Base-by-base conservation (phyloP, 53 echinoderm and acorn worm species). In the Holothuria leucospilota region DNA sequence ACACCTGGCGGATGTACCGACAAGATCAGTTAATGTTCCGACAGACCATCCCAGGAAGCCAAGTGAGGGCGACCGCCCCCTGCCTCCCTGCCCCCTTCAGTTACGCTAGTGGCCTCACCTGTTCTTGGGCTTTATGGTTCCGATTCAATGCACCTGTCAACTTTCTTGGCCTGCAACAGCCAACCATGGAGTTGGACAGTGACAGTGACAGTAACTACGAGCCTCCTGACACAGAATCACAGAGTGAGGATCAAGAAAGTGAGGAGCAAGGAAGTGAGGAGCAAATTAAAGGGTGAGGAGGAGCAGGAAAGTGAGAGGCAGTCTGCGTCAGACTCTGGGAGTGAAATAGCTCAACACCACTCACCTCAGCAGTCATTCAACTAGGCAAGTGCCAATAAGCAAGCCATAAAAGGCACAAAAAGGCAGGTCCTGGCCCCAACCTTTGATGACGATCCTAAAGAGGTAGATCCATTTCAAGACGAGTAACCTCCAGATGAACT, bases 371-470 rank as follows among this genome's bases (percentile, higher is more conserved):
- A 56, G 56, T 56, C 56, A 7, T 15, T 12, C 20, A 34, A 27
- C 28, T 12, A 67, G 68, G 13, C 68, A 34, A 14, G 25, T 23
- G 13, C 34, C 34, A 28, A 21, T 10, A 3, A 66, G 7, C 14
- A 10, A n/a, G 11, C 67, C 7, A 12, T 2, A 13, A 28, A 4
- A 29, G 28, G 68, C 15, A 27, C 0, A 5, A 34, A 21, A 34
- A 67, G 25, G 34, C 68, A 34, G 28, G 28, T 29, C 14, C 27
- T 51, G 20, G 16, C 29, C 5, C 66, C 79, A 13, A 63, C 52
- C 28, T 87, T 68, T 13, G 79, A 87, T 51, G 21, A 87, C 34
- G 56, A 87, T 28, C 87, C 87, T 12, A 68, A 87, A 16, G 59
- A 40, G 15, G 78, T 64, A 28, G 78, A 41, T 0, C 49, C 53